Percentiles rank a stretch among this genome's conserved stretches.
Evolutionary conservation across 2,113 vertebrate species (phyloP).

Genomic region (Calyptomena viridis): DNA sequence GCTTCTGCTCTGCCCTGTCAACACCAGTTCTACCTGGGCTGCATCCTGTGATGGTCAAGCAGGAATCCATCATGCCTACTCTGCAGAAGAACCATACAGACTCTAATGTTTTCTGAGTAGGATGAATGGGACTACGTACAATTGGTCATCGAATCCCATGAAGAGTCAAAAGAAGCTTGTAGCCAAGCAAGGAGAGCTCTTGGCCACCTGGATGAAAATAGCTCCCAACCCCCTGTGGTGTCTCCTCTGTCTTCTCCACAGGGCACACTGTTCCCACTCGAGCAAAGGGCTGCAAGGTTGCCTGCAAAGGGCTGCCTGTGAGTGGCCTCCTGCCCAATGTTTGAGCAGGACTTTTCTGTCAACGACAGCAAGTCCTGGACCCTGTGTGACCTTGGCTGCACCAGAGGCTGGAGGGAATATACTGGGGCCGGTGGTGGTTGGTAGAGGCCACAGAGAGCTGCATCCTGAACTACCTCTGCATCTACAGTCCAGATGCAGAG

Average conservation of each 20-base stretch:
- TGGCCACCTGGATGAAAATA: neutral
- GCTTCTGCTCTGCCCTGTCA: neutral
- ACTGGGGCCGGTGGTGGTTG: neutral
- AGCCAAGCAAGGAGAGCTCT: neutral
- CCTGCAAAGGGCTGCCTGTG: neutral
- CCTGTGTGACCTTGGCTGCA: neutral
- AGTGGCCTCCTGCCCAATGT: neutral
- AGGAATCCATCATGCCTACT: neutral
- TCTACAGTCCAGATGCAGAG: neutral
- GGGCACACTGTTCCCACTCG: neutral
- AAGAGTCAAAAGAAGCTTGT: neutral
- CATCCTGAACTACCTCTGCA: neutral
- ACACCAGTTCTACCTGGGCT: neutral
- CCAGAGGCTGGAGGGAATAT: neutral
- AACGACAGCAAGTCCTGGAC: neutral
- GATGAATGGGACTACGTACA: neutral
- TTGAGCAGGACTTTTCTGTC: neutral
- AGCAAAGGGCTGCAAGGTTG: neutral
- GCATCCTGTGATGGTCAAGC: neutral
- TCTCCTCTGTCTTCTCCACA: neutral
- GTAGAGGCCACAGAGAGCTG: neutral
- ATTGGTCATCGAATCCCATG: neutral
- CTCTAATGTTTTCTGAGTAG: neutral
- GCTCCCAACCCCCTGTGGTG: accelerated
- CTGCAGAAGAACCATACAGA: neutral